phyloP scores from a whole-genome alignment of 2,113 vertebrate species.

The human region GRCh38 chr11:99694501-99695000 shows the following conservation, averaged over 20 bases:
- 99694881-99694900: background rate
- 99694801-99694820: background rate
- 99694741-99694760: no score
- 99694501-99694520: background rate
- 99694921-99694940: background rate
- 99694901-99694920: background rate
- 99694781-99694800: background rate
- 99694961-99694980: background rate
- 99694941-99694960: background rate
- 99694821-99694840: background rate
- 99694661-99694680: fast-evolving
- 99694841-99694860: background rate
- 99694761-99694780: no score
- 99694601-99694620: no score
- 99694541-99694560: no score
- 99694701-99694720: no score
- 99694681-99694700: no score
- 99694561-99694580: no score
- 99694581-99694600: no score
- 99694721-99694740: no score
- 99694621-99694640: no score
- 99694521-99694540: no score
- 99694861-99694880: background rate
- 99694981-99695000: background rate
- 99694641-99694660: no score